A percentile compares a stretch with the other conserved stretches of the same genome.
These are phyloP conservation scores for Paedocypris sp. DNA, from an alignment of 2,113 vertebrate genomes.

Conservation along the genomic window DNA sequence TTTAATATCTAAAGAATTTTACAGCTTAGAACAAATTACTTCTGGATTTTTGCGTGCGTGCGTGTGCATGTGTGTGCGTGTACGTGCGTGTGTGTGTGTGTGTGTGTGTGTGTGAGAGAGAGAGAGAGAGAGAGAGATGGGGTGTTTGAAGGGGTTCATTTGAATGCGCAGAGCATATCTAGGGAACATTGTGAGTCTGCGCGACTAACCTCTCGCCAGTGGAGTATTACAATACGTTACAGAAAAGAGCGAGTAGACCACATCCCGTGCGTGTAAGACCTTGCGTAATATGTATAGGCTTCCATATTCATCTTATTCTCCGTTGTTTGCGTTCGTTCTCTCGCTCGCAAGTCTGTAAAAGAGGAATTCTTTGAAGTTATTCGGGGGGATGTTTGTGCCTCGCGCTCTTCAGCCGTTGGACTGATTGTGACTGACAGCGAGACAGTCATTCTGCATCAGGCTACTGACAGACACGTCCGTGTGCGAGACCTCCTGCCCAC, in stretches of 20 bases:
- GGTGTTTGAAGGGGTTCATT: constrained; percentile 15
- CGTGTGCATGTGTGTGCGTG: background rate
- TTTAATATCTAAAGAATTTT: no score
- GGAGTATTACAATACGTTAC: constrained; percentile 9
- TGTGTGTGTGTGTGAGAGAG: background rate
- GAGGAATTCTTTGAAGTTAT: background rate
- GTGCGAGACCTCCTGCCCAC: background rate
- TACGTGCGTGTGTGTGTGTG: background rate
- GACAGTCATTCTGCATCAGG: background rate
- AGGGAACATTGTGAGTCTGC: constrained; percentile 27
- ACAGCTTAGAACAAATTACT: no score
- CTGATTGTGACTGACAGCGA: background rate
- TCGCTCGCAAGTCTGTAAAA: background rate
- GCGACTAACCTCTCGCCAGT: background rate
- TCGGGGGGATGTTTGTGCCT: background rate
- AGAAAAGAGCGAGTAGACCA: background rate
- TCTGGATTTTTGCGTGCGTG: no score
- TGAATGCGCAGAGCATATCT: constrained; percentile 25
- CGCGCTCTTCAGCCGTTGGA: background rate
- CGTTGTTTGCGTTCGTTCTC: no score
- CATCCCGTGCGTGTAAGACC: background rate
- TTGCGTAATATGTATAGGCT: no score
- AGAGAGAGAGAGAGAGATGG: background rate
- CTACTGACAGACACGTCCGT: background rate
- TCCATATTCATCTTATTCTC: background rate